Evolutionary conservation across 2,888 invertebrate genomes (phyloP).

Genomic region (Pseudococcus jackbeardsleyi): DNA sequence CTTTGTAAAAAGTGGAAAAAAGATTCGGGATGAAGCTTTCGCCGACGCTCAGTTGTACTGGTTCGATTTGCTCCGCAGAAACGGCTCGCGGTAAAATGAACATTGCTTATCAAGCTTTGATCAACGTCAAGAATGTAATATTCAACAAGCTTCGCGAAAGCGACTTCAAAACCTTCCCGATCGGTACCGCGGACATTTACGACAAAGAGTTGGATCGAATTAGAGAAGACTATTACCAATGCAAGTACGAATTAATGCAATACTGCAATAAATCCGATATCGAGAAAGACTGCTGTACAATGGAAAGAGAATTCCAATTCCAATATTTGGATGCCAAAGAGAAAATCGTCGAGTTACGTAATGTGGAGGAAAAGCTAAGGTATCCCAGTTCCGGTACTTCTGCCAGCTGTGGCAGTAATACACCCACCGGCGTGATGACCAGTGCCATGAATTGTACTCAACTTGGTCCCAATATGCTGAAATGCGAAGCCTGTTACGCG

Average conservation of each 20-base stretch:
- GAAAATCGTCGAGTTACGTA: constrained; percentile 25
- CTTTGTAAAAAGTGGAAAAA: constrained; percentile 1
- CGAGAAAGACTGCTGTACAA: not conserved
- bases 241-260: constrained; percentile 27
- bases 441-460: not conserved
- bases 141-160: constrained; percentile 39
- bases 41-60: not conserved
- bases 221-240: constrained; percentile 6
- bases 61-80: not conserved
- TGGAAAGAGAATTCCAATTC: constrained; percentile 27
- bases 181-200: constrained; percentile 24
- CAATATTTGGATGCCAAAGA: constrained; percentile 44
- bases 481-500: constrained; percentile 7
- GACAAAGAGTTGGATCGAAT: constrained; percentile 29
- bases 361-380: not conserved
- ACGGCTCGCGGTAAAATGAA: constrained; percentile 19
- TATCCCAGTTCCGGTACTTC: not conserved
- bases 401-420: not conserved
- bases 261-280: constrained; percentile 17
- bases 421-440: not conserved
- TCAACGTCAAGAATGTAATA: constrained; percentile 29
- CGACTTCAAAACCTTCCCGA: constrained; percentile 3
- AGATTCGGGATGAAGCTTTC: constrained; percentile 11
- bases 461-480: not conserved
- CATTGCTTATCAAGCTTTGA: constrained; percentile 34